Conservation (phyloP, 2,888 invertebrate species). For the Euphydryas editha region DNA sequence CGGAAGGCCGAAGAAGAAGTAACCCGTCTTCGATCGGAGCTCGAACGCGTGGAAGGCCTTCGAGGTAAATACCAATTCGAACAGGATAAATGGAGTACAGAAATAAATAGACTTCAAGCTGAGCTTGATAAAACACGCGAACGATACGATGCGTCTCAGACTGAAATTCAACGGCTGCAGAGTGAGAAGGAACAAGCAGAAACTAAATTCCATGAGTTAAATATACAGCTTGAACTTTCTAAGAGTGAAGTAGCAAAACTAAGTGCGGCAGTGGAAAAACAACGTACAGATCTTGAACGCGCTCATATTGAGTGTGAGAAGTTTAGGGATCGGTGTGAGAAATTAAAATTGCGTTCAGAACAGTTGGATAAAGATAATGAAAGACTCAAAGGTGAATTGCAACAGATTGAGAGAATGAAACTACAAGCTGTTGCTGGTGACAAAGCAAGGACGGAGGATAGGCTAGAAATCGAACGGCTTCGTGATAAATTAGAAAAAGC, state of each 20-base stretch:
- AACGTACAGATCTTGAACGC: constrained; percentile 90
- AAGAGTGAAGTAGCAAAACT: constrained; percentile 91
- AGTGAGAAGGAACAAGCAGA: constrained; percentile 88
- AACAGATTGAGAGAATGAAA: constrained; percentile 90
- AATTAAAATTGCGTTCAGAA: constrained; percentile 88
- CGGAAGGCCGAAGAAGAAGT: constrained; percentile 88
- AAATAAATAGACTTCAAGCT: constrained; percentile 90
- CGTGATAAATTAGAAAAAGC: constrained; percentile 94
- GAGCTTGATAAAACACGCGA: constrained; percentile 90
- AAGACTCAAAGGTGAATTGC: constrained; percentile 75
- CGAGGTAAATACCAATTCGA: constrained; percentile 85
- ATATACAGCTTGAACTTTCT: constrained; percentile 91
- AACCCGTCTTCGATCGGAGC: constrained; percentile 86
- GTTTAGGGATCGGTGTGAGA: constrained; percentile 93
- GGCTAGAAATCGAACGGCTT: constrained; percentile 91
- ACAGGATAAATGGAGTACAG: constrained; percentile 81
- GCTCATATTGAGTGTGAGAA: constrained; percentile 95
- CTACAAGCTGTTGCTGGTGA: constrained; percentile 87
- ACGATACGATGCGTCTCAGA: constrained; percentile 89
- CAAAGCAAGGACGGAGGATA: constrained; percentile 86
- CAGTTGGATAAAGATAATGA: constrained; percentile 86
- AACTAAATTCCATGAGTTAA: constrained; percentile 88
- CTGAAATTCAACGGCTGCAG: constrained; percentile 88
- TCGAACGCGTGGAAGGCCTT: constrained; percentile 89
- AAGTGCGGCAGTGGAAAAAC: constrained; percentile 90